Evolutionary conservation across 2,113 vertebrate species (phyloP).

Genomic region (Scalopus aquaticus): DNA sequence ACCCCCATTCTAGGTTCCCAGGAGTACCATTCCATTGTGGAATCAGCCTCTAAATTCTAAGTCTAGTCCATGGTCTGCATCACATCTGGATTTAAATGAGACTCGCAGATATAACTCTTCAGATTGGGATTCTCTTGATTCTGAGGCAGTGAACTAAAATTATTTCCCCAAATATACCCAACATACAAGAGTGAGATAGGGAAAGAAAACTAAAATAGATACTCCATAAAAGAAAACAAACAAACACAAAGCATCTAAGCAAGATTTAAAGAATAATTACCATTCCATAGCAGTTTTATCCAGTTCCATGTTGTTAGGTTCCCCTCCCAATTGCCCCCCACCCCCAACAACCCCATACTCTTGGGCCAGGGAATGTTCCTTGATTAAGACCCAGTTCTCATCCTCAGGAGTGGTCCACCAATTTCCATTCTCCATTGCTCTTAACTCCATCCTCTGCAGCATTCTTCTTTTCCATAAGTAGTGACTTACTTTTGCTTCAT

Average conservation of each 20-base stretch:
- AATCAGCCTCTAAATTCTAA: background rate
- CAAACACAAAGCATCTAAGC: background rate
- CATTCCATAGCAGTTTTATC: background rate
- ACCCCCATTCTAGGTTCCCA: background rate
- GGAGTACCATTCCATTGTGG: background rate
- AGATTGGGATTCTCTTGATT: background rate
- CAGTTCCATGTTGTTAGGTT: background rate
- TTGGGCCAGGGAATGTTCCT: background rate
- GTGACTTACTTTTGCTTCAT: background rate
- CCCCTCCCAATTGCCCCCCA: too few species aligned
- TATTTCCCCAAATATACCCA: background rate
- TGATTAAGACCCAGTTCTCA: background rate
- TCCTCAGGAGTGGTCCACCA: background rate
- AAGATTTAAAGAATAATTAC: background rate
- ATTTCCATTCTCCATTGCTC: background rate
- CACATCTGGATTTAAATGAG: background rate
- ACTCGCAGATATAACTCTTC: background rate
- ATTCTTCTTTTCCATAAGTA: background rate
- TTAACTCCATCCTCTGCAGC: background rate
- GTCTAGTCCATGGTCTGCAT: background rate
- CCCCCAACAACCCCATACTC: accelerated
- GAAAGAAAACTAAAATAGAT: background rate
- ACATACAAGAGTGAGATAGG: background rate
- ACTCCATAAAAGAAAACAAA: background rate
- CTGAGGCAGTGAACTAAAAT: background rate